A percentile compares a stretch with the other conserved stretches of the same genome.
phyloP scores from a whole-genome alignment of 2,888 invertebrate species.

The Drosophila aldrichi region DNA sequence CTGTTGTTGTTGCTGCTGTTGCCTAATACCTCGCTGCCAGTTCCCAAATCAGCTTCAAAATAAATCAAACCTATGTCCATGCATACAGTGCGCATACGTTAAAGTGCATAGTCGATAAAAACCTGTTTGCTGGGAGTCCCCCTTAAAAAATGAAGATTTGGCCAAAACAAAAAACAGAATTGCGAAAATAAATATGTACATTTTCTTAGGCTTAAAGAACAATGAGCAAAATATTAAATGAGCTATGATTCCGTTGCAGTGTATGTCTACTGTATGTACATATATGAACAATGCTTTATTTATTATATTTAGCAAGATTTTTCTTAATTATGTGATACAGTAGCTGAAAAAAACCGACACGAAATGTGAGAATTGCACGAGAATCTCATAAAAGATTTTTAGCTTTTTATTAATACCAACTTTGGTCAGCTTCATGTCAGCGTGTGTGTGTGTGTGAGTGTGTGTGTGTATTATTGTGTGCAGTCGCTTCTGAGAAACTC shows the following conservation, averaged over 20 bases:
- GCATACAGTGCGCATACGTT: conserved; percentile 32
- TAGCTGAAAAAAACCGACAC: conserved; percentile 40
- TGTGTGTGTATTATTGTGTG: conserved; percentile 12
- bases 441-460: neutral
- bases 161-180: neutral
- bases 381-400: conserved; percentile 54
- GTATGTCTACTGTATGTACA: conserved; percentile 21
- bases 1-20: conserved; percentile 36
- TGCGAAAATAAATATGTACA: neutral
- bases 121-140: conserved; percentile 19
- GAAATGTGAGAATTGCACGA: conserved; percentile 57
- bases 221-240: neutral
- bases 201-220: neutral
- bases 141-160: neutral
- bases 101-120: conserved; percentile 16
- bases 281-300: conserved; percentile 29
- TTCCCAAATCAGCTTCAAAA: conserved; percentile 64
- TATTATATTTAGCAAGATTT: conserved; percentile 70
- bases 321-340: conserved; percentile 70
- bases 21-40: conserved; percentile 65
- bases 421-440: conserved; percentile 8
- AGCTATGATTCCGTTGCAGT: neutral
- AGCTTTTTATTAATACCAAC: conserved; percentile 30
- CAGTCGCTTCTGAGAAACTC: conserved; percentile 61
- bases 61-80: conserved; percentile 69